phyloP scores from a whole-genome alignment of 2,113 vertebrate genomes.

The Sciurus niger region DNA sequence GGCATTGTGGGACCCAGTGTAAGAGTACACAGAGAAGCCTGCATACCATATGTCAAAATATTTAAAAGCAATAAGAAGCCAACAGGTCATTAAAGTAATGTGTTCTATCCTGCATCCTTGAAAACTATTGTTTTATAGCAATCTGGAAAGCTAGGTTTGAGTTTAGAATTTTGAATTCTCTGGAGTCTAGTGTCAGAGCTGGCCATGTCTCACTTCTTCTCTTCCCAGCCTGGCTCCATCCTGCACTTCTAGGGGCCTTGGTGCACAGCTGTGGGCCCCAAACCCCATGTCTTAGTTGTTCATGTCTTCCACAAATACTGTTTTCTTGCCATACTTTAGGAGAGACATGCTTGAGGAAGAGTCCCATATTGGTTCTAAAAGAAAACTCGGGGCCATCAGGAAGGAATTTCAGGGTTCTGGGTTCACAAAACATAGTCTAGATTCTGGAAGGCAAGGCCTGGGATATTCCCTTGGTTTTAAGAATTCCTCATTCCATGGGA shows the following conservation, averaged over 20 bases:
- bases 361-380: neutral
- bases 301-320: neutral
- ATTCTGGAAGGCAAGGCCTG: neutral
- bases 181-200: neutral
- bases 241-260: fast-evolving
- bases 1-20: too few relatives aligned
- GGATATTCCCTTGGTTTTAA: fast-evolving
- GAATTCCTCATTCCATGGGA: fast-evolving
- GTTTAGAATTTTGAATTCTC: neutral
- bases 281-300: neutral
- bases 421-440: neutral
- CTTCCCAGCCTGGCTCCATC: neutral
- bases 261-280: neutral
- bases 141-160: neutral
- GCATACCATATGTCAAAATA: neutral
- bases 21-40: neutral
- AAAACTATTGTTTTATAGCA: neutral
- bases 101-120: neutral
- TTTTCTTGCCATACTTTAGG: neutral
- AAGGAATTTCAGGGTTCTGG: neutral
- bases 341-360: neutral
- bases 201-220: neutral
- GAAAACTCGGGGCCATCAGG: neutral
- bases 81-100: neutral
- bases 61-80: neutral